Percentiles rank a stretch among this genome's conserved stretches.
These are phyloP conservation scores for Dascyllus trimaculatus DNA, from an alignment of 2,113 vertebrate species.

Conservation along the genomic window DNA sequence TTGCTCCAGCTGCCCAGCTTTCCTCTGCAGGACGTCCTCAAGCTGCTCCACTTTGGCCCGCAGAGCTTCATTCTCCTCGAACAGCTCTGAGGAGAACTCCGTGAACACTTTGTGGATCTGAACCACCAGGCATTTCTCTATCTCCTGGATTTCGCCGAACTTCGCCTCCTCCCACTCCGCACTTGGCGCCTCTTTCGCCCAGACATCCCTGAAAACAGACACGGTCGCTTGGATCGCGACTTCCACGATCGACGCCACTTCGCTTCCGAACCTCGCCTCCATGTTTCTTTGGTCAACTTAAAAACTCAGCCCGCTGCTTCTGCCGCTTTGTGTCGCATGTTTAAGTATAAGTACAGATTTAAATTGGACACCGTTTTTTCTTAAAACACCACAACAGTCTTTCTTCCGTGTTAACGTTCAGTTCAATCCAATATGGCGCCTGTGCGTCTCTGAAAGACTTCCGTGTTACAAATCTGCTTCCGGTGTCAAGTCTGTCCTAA, in stretches of 20 bases:
- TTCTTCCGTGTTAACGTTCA: conserved; percentile 1
- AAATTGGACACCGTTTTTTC: rapidly evolving
- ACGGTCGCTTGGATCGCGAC: conserved; percentile 66
- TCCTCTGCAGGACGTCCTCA: conserved; percentile 76
- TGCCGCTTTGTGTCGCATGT: background rate
- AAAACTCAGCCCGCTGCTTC: background rate
- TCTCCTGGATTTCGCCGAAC: conserved; percentile 46
- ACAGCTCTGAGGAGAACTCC: conserved; percentile 59
- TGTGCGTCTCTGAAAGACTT: conserved; percentile 32
- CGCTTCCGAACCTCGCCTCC: conserved; percentile 65
- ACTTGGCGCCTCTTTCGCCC: conserved; percentile 55
- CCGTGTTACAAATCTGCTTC: conserved; percentile 60
- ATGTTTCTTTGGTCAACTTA: background rate
- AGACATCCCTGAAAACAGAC: conserved; percentile 58
- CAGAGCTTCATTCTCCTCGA: conserved; percentile 74
- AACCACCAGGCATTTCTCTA: conserved; percentile 59
- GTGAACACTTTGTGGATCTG: conserved; percentile 62
- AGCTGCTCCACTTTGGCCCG: conserved; percentile 74
- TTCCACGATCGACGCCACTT: conserved; percentile 72
- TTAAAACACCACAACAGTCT: background rate
- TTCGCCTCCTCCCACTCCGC: conserved; percentile 25
- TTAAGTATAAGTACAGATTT: rapidly evolving
- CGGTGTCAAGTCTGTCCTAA: background rate
- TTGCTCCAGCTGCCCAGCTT: conserved; percentile 74
- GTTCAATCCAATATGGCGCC: background rate